phyloP scores from a whole-genome alignment of 1,140 invertebrate genomes.

The Eriocheir sinensis region DNA sequence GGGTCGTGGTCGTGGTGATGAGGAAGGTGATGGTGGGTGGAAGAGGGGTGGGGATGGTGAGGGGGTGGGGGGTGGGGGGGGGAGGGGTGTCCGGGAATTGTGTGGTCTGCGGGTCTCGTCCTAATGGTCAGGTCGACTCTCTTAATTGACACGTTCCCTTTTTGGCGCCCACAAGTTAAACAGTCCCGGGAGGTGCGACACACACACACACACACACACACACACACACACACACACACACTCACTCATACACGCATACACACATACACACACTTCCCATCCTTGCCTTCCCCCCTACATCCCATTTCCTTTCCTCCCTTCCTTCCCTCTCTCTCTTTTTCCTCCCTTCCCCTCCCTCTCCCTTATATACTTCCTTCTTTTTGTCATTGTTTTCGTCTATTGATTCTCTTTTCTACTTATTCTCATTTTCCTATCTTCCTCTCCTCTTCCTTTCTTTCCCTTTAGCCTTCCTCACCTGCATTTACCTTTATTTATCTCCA shows the following conservation, averaged over 20 bases:
- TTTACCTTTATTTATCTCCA: too few relatives aligned
- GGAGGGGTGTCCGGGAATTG: neutral
- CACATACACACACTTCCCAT: neutral
- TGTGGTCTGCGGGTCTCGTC: neutral
- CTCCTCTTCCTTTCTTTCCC: neutral
- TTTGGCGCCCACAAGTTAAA: constrained; percentile 12
- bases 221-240: constrained; percentile 50
- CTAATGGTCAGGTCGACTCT: neutral
- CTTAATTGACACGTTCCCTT: constrained; percentile 3
- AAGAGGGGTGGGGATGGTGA: neutral
- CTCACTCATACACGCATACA: constrained; percentile 27
- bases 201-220: constrained; percentile 38
- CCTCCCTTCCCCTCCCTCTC: neutral
- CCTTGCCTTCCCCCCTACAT: neutral
- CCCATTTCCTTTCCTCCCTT: neutral
- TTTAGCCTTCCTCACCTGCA: too few relatives aligned
- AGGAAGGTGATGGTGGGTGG: neutral
- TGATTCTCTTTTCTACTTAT: neutral
- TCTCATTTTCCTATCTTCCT: neutral
- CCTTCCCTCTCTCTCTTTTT: too few relatives aligned
- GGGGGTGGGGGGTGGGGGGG: neutral
- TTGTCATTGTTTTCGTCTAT: neutral
- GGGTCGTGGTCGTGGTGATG: neutral
- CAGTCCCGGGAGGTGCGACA: constrained; percentile 28
- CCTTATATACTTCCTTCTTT: neutral